Evolutionary conservation across 2,113 vertebrate species (phyloP), one percentile per base, ranked within the genome.

Genomic region (Cervus canadensis): DNA sequence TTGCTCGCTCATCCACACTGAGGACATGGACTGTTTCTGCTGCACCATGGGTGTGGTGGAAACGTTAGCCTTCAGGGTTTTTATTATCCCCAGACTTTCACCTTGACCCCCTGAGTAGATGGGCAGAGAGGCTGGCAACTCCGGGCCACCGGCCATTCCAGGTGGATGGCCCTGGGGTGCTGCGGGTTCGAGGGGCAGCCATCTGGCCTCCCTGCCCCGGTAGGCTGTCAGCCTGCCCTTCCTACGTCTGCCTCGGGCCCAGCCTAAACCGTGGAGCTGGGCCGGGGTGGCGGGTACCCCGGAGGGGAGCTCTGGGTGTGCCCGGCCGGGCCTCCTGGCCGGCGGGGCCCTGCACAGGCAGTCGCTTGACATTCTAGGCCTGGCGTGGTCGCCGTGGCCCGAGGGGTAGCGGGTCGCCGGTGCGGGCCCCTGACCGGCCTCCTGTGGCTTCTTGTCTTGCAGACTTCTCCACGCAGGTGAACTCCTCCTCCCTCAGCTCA

Each of bases 381-480:
- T 13, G 7, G 52, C 3, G 59, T 9, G 86, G 5, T 3, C 2
- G 2, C 33, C 2, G 17, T 3, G 33, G 7, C 8, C 15, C 0
- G 30, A 5, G 45, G 26, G 43, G 45, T 2, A 5, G 52, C 5
- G 2, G 56, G 64, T 16, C 10, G 28, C 0, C 0, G 0, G 0
- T 0, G 0, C 10, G 67, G 43, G 2, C 91, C 79, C 88, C 94
- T 98, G 43, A 95, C 83, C 4, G 2, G 71, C 60, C 93, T 57
- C 84, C 59, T 16, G 45, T 25, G 82, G 30, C 1, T 36, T 98
- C 86, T 92, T 98, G 48, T 98, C 87, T 97, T 97, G 6, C 99
- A 99, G 99, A 99, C 98, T 99, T 99, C 91, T 99, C 99, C 56
- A 99, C 98, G 96, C 99, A 99, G 76, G 97, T 99, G 98, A 99